Conservation (phyloP, 2,797 vertebrate genomes). For the Ibycter americanus region DNA sequence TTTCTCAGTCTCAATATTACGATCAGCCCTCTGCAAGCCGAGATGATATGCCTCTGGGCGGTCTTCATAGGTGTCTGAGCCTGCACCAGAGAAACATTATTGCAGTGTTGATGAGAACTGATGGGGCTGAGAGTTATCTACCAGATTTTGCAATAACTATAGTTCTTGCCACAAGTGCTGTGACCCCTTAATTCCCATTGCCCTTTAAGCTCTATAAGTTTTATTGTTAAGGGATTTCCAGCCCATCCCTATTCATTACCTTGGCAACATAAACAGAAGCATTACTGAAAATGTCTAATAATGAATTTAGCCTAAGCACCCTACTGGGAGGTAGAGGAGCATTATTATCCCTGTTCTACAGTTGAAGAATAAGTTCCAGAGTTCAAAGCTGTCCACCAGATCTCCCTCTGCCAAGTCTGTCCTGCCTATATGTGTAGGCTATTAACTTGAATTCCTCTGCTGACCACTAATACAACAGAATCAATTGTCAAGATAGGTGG, state of each 20-base stretch:
- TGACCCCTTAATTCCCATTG: conserved; percentile 1
- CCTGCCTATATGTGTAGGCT: background rate
- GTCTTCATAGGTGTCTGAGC: background rate
- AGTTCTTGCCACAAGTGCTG: background rate
- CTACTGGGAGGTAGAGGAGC: conserved; percentile 5
- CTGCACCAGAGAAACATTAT: background rate
- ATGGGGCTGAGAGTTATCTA: background rate
- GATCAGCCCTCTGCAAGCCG: background rate
- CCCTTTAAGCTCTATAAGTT: background rate
- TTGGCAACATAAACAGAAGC: conserved; percentile 60
- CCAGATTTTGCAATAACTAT: background rate
- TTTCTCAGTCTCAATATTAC: background rate
- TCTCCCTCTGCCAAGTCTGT: conserved; percentile 4
- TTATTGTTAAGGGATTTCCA: conserved; percentile 52
- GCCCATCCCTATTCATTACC: conserved; percentile 30
- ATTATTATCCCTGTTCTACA: conserved; percentile 22
- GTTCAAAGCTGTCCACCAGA: conserved; percentile 32
- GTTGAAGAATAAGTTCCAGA: conserved; percentile 21
- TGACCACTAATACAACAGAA: conserved; percentile 2
- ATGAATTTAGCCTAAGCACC: conserved; percentile 33
- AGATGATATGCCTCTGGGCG: background rate
- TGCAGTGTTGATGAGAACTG: background rate
- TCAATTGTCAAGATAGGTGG: conserved; percentile 26
- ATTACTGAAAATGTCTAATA: conserved; percentile 46
- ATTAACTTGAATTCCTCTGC: conserved; percentile 35